Evolutionary conservation across 2,797 vertebrate species (phyloP), one percentile per base, ranked within the genome.

Genomic region (Poecilia velifera): DNA sequence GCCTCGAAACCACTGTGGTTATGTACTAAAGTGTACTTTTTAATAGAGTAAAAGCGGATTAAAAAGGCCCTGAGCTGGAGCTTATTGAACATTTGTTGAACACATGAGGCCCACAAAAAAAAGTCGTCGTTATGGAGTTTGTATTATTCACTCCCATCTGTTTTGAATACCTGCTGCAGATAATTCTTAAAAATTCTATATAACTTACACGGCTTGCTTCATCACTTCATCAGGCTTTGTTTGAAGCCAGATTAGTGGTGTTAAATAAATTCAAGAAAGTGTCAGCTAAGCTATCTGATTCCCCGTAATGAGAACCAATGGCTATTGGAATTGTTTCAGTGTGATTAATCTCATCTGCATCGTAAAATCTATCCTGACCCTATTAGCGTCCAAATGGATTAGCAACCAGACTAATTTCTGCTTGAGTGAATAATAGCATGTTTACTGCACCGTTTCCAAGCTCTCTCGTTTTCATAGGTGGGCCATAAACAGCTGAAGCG

Each of bases 1-100:
- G 88, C 90, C 84, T 84, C 88, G 73, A 90, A 92, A 90, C 74
- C 82, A 82, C 86, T 92, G 94, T 51, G 93, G 93, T 95, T 94
- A 92, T 94, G 94, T 94, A 93, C 90, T 92, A 85, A 93, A 94
- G 91, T 93, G 92, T 90, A 88, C 88, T 88, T 93, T 93, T 95
- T 95, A 95, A 95, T 94, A 88, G 90, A 94, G 91, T 94, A 75
- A 91, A 93, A 87, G 82, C 7, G 72, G 85, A 90, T 93, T 83
- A 91, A 71, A 94, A 93, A 92, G 86, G 72, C 77, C 47, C 71
- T 0, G 72, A 91, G 84, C 90, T 77, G 72, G 78, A 82, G 91
- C 79, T 80, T 45, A 74, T 72, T 77, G 86, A 92, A 95, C 93
- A 95, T 95, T 95, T 95, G 94, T 91, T 87, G 80, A 86, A 92